Conservation (phyloP, 1,140 invertebrate genomes). For the Helicoverpa armigera region DNA sequence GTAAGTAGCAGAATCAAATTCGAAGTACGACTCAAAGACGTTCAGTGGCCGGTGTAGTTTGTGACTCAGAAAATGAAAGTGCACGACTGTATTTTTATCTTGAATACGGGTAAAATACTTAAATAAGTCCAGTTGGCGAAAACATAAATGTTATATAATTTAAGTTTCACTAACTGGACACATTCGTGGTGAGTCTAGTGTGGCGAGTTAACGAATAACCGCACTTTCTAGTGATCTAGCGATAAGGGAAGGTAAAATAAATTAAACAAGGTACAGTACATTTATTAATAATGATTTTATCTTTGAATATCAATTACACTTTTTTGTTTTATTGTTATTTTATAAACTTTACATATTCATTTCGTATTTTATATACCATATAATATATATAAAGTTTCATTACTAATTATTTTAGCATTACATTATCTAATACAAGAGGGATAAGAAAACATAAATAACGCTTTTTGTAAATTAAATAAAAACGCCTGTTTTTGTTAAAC, state of each 20-base stretch:
- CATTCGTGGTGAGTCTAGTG: too few species aligned
- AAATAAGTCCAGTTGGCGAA: too few species aligned
- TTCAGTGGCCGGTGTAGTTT: too few species aligned
- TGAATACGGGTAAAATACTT: too few species aligned
- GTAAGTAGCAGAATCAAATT: too few species aligned
- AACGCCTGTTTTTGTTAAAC: conserved; percentile 20
- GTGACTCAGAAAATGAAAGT: too few species aligned
- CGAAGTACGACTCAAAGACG: too few species aligned
- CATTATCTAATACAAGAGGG: conserved; percentile 36
- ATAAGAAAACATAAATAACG: conserved; percentile 1
- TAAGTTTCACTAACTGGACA: too few species aligned
- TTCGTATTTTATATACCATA: conserved; percentile 58
- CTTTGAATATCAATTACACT: conserved; percentile 76
- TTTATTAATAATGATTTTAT: conserved; percentile 79
- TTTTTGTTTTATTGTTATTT: conserved; percentile 69
- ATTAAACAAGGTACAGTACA: conserved; percentile 58
- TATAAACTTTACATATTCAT: conserved; percentile 69
- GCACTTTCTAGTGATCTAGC: too few species aligned
- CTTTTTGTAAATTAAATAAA: conserved; percentile 19
- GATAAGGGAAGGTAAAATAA: not conserved
- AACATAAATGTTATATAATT: too few species aligned
- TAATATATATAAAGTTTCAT: conserved; percentile 61
- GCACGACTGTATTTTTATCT: too few species aligned
- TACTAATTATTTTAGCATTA: conserved; percentile 42
- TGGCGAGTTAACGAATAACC: too few species aligned